Conservation (phyloP, 2,888 invertebrate species). For the Sepiola atlantica region DNA sequence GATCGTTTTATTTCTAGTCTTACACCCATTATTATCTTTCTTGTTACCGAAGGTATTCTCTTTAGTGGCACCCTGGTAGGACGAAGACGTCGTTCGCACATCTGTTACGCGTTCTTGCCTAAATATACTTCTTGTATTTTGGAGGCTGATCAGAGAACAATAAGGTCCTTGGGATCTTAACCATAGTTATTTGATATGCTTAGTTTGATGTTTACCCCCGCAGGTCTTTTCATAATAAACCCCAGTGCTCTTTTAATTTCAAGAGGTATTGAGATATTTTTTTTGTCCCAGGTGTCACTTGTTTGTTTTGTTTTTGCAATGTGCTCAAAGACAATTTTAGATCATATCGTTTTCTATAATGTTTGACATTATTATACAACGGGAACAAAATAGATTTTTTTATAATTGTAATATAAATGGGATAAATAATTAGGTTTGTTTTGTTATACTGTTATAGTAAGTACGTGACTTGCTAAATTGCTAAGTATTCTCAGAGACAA, state of each 20-base stretch:
- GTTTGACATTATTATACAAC: not conserved
- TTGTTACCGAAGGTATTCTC: not conserved
- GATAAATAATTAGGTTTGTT: no score
- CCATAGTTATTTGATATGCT: not conserved
- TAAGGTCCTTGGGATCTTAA: not conserved
- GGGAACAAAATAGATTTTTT: no score
- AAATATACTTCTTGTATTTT: not conserved
- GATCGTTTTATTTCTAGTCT: not conserved
- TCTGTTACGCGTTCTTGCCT: not conserved
- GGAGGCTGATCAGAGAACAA: not conserved
- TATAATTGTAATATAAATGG: no score
- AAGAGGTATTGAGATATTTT: not conserved
- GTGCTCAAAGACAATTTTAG: not conserved
- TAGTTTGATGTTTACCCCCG: not conserved
- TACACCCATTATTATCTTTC: not conserved
- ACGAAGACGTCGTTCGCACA: not conserved
- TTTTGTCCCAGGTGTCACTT: not conserved
- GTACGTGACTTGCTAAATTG: no score
- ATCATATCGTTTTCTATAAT: not conserved
- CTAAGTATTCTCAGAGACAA: no score
- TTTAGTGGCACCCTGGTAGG: not conserved
- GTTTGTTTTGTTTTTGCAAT: not conserved
- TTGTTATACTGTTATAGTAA: no score
- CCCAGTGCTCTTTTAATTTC: not conserved
- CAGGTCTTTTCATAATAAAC: conserved; percentile 10